Percentiles rank a stretch among this genome's conserved stretches.
Evolutionary conservation across 2,888 invertebrate species (phyloP).

Genomic region (Boloria euphrosyne): DNA sequence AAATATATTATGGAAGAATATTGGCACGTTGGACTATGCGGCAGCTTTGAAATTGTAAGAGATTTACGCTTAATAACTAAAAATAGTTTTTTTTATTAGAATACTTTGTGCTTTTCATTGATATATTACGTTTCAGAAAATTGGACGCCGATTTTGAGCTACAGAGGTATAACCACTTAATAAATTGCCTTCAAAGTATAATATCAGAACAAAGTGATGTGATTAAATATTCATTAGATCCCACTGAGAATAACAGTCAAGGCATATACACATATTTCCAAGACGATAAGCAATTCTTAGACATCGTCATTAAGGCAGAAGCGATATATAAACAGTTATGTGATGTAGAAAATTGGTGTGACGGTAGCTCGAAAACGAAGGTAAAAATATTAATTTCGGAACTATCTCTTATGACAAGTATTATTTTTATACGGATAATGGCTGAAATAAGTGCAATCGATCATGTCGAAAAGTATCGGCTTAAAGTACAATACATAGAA

Average conservation of each 20-base stretch:
- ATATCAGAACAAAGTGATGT: conserved; percentile 38
- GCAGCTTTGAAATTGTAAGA: conserved; percentile 74
- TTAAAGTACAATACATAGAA: conserved; percentile 86
- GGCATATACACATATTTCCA: conserved; percentile 47
- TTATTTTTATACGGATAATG: conserved; percentile 81
- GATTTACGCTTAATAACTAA: conserved; percentile 10
- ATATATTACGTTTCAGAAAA: conserved; percentile 52
- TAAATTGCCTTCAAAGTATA: conserved; percentile 51
- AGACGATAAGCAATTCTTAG: conserved; percentile 47
- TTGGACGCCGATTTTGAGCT: conserved; percentile 62
- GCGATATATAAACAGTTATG: conserved; percentile 48
- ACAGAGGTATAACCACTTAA: conserved; percentile 60
- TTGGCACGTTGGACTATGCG: conserved; percentile 72
- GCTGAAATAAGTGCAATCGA: conserved; percentile 88
- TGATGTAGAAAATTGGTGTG: conserved; percentile 31
- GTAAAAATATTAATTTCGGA: conserved; percentile 56
- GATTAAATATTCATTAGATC: conserved; percentile 23
- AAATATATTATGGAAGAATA: conserved; percentile 84
- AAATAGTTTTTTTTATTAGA: not conserved
- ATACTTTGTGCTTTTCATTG: conserved; percentile 1
- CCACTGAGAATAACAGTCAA: conserved; percentile 23
- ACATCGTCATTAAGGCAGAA: conserved; percentile 50
- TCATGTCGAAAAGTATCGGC: conserved; percentile 89
- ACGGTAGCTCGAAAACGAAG: conserved; percentile 40
- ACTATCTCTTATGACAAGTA: conserved; percentile 73